Evolutionary conservation across 2,888 invertebrate genomes (phyloP).

Genomic region (Melinaea marsaeus): DNA sequence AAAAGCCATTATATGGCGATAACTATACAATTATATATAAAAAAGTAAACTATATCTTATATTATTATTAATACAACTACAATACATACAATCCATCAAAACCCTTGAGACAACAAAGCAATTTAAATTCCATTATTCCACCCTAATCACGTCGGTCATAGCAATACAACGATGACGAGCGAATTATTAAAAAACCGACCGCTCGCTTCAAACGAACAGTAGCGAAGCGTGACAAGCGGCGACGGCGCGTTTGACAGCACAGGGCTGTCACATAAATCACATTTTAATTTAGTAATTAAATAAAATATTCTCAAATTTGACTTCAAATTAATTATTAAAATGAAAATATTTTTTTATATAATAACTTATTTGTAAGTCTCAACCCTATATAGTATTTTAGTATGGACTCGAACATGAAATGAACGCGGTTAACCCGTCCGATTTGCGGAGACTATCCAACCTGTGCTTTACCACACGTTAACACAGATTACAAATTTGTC

Average conservation of each 20-base stretch:
- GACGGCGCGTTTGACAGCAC: conserved; percentile 39
- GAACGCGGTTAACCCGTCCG: conserved; percentile 28
- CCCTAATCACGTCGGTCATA: neutral
- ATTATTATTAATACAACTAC: too few species aligned
- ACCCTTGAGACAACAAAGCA: conserved; percentile 4
- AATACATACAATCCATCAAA: neutral
- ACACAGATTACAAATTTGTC: too few species aligned
- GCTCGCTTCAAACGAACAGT: neutral
- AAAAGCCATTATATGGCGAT: too few species aligned
- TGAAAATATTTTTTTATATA: too few species aligned
- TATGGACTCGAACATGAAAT: conserved; percentile 31
- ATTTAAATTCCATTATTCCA: conserved; percentile 4
- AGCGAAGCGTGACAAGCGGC: conserved; percentile 31
- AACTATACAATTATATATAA: too few species aligned
- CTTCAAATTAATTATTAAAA: too few species aligned
- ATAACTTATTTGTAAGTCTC: too few species aligned
- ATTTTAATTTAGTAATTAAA: too few species aligned
- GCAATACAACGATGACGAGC: conserved; percentile 4
- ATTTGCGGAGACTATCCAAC: conserved; percentile 16
- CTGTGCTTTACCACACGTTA: neutral
- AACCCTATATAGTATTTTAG: too few species aligned
- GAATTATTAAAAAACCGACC: neutral
- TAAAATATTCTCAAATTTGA: too few species aligned
- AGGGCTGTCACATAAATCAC: conserved; percentile 31
- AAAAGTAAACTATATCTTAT: too few species aligned